phyloP scores from a whole-genome alignment of 1,140 invertebrate genomes.

The Nebria ingens region DNA sequence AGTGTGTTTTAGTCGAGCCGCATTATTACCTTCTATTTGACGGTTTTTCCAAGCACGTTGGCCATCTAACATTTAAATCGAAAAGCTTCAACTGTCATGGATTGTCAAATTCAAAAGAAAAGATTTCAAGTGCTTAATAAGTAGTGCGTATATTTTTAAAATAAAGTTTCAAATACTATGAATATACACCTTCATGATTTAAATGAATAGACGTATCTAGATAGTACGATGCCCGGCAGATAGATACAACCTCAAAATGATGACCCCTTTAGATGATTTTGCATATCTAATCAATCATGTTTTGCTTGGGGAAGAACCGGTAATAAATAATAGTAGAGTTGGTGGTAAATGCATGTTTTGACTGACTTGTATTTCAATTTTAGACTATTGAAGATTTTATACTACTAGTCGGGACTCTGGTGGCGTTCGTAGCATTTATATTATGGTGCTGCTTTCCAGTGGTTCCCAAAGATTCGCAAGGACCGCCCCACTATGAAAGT shows the following conservation, averaged over 20 bases:
- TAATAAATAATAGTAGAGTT: constrained; percentile 29
- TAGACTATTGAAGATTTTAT: constrained; percentile 53
- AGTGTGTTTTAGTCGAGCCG: too few relatives aligned
- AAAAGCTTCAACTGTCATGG: not conserved
- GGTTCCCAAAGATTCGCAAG: constrained; percentile 40
- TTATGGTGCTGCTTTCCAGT: constrained; percentile 54
- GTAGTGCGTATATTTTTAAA: not conserved
- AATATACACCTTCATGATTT: not conserved
- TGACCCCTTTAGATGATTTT: constrained; percentile 50
- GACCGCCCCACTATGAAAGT: constrained; percentile 21
- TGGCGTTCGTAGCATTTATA: constrained; percentile 50
- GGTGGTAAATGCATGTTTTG: not conserved
- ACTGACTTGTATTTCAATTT: constrained; percentile 20
- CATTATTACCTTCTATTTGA: too few relatives aligned
- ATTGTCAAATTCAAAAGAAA: not conserved
- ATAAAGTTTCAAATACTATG: not conserved
- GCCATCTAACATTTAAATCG: too few relatives aligned
- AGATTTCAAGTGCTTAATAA: not conserved
- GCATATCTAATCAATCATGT: constrained; percentile 47
- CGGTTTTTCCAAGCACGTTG: too few relatives aligned
- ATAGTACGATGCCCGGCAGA: not conserved
- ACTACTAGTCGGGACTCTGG: constrained; percentile 47
- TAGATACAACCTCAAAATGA: constrained; percentile 23
- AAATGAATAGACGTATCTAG: not conserved
- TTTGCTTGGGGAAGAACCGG: constrained; percentile 47